phyloP scores from a whole-genome alignment of 2,797 vertebrate genomes.

The Helostoma temminkii region DNA sequence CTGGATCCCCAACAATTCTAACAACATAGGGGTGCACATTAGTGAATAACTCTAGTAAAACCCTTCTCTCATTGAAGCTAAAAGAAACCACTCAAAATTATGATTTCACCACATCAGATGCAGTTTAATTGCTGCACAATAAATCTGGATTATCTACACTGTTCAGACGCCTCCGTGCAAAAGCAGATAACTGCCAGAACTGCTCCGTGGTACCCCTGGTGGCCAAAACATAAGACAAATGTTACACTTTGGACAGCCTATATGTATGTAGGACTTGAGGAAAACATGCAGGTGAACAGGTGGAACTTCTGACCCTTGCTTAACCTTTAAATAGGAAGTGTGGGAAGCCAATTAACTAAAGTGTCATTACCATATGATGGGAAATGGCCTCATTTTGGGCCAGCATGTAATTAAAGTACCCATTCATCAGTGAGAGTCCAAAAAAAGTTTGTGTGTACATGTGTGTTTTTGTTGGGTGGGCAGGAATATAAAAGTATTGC shows the following conservation, averaged over 20 bases:
- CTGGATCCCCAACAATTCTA: slow-evolving; percentile 42
- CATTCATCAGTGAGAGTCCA: slow-evolving; percentile 68
- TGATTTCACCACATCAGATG: background rate
- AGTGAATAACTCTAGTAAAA: slow-evolving; percentile 33
- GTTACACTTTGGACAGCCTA: background rate
- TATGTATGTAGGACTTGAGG: background rate
- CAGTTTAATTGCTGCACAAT: slow-evolving; percentile 9
- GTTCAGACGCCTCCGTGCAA: slow-evolving; percentile 1
- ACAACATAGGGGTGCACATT: slow-evolving; percentile 9
- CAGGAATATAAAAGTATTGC: slow-evolving; percentile 71
- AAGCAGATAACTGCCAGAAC: background rate
- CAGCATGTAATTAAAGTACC: slow-evolving; percentile 70
- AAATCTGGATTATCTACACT: slow-evolving; percentile 3
- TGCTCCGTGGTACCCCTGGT: background rate
- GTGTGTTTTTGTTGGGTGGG: slow-evolving; percentile 63
- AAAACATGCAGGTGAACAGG: slow-evolving; percentile 9
- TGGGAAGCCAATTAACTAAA: slow-evolving; percentile 57
- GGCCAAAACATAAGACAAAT: background rate
- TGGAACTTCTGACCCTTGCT: slow-evolving; percentile 26
- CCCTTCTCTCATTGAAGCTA: slow-evolving; percentile 5
- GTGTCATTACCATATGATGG: slow-evolving; percentile 69
- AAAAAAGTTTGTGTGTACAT: slow-evolving; percentile 32
- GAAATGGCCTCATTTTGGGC: slow-evolving; percentile 65
- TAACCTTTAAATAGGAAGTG: slow-evolving; percentile 43
- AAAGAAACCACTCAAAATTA: slow-evolving; percentile 30